Evolutionary conservation across 1,140 invertebrate genomes (phyloP), one percentile per base, ranked within the genome.

Genomic region (Brachionus rotundiformis): DNA sequence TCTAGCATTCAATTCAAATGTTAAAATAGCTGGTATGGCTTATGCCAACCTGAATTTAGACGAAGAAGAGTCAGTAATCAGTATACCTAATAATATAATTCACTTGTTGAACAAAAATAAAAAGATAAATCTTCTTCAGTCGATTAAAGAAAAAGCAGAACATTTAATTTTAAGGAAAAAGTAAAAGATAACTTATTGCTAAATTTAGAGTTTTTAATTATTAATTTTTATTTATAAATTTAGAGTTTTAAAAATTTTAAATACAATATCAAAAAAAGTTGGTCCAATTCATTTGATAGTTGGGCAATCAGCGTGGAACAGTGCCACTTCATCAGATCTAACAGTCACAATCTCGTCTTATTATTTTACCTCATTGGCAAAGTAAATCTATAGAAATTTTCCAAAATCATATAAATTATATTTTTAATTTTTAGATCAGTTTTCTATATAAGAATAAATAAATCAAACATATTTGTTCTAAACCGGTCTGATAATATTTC

Each of bases 61-160:
- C 27, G 76, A 79, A 63, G 76, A 79, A 63, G 76, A 79, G 11
- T 79, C 76, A 4, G 47, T 79, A 10, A 63, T 79, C 3, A 79
- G 47, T 61, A 31, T 79, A 19, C 76, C 76, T 19, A 29, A 54
- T 19, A 79, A 79, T 36, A 79, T 79, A 23, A 79, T 23, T 59
- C 76, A 79, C n/a, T 8, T 79, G 11, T 39, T 79, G 25, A 79
- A 63, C n/a, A 79, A 79, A 19, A 79, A 79, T 19, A 54, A 25
- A 79, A 79, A 59, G n/a, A 79, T 79, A 54, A 79, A 79, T 29
- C 47, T 79, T 23, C 47, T 79, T 39, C 76, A 79, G 41, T 79
- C 76, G 44, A 79, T 79, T 13, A 36, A 41, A 54, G 76, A 79
- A 39, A 54, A 63, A 33, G 47, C 76, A 16, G 76, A 79, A 49